phyloP scores from a whole-genome alignment of 2,888 invertebrate genomes.

The Clivina fossor region DNA sequence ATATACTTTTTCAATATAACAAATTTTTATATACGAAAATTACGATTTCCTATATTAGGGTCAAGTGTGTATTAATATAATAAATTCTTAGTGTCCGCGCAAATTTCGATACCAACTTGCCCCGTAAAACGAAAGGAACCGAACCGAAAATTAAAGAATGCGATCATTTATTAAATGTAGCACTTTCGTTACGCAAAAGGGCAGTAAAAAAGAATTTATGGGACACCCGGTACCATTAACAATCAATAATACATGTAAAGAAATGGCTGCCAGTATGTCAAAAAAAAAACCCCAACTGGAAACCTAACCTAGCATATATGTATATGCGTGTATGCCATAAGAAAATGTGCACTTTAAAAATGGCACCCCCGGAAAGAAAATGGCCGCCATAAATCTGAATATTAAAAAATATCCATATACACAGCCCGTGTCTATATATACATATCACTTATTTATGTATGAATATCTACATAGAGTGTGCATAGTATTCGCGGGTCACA shows the following conservation, averaged over 20 bases:
- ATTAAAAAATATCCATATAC: slow-evolving; percentile 16
- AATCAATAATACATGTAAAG: slow-evolving; percentile 34
- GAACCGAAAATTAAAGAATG: slow-evolving; percentile 21
- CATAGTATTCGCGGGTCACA: too few species aligned
- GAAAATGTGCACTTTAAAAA: slow-evolving; percentile 33
- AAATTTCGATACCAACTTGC: slow-evolving; percentile 14
- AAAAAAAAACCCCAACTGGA: too few species aligned
- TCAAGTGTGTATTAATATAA: slow-evolving; percentile 20
- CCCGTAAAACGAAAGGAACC: too few species aligned
- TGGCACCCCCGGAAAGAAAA: slow-evolving; percentile 25
- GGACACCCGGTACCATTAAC: slow-evolving; percentile 31
- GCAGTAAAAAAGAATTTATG: slow-evolving; percentile 33
- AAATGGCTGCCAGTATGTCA: slow-evolving; percentile 29
- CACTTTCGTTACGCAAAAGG: slow-evolving; percentile 31
- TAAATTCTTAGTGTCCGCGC: slow-evolving; percentile 2
- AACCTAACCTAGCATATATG: too few species aligned
- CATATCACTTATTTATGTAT: too few species aligned
- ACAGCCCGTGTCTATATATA: too few species aligned
- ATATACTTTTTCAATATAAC: too few species aligned
- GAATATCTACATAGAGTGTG: too few species aligned
- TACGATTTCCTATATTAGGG: too few species aligned
- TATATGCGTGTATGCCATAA: slow-evolving; percentile 9
- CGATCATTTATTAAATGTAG: slow-evolving; percentile 26
- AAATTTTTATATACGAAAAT: too few species aligned
- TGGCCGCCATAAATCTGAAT: slow-evolving; percentile 30